Evolutionary conservation across 2,797 vertebrate species (phyloP).

Genomic region (Sebastes trivittatus): DNA sequence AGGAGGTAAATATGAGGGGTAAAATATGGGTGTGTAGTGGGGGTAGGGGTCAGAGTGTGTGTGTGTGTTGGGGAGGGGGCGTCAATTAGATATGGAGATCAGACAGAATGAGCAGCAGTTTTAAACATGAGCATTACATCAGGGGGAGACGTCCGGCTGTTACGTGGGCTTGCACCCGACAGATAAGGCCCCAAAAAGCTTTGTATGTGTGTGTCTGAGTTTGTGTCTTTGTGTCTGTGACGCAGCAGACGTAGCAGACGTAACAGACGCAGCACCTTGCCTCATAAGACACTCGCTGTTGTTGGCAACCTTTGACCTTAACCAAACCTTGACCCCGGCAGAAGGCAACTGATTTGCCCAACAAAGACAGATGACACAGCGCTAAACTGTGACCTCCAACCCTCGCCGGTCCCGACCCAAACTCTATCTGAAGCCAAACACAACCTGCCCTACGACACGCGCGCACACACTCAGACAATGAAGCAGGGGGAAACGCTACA

Average conservation of each 20-base stretch:
- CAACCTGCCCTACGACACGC: slow-evolving; percentile 47
- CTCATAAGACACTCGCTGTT: slow-evolving; percentile 60
- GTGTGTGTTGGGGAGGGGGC: slow-evolving; percentile 28
- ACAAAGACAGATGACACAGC: slow-evolving; percentile 63
- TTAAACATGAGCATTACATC: slow-evolving; percentile 71
- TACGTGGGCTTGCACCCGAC: slow-evolving; percentile 61
- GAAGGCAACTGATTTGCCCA: slow-evolving; percentile 72
- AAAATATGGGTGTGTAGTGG: slow-evolving; percentile 14
- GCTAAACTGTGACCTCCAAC: slow-evolving; percentile 54
- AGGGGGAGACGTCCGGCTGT: slow-evolving; percentile 66
- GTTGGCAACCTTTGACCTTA: slow-evolving; percentile 80
- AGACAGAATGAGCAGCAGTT: slow-evolving; percentile 76
- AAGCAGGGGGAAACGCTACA: slow-evolving; percentile 9
- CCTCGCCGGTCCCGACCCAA: slow-evolving; percentile 35
- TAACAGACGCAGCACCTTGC: slow-evolving; percentile 69
- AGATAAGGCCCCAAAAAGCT: slow-evolving; percentile 63
- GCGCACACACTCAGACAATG: slow-evolving; percentile 41
- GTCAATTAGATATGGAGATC: slow-evolving; percentile 87
- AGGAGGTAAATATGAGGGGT: not conserved
- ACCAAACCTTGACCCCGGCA: slow-evolving; percentile 83
- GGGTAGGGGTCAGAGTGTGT: slow-evolving; percentile 34
- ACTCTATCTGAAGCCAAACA: slow-evolving; percentile 62
- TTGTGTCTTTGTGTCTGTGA: slow-evolving; percentile 62
- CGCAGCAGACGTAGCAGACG: slow-evolving; percentile 54
- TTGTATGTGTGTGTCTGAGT: slow-evolving; percentile 39